A percentile compares a stretch with the other conserved stretches of the same genome.
Evolutionary conservation across 2,113 vertebrate genomes (phyloP).

Genomic region (Octodon degus): DNA sequence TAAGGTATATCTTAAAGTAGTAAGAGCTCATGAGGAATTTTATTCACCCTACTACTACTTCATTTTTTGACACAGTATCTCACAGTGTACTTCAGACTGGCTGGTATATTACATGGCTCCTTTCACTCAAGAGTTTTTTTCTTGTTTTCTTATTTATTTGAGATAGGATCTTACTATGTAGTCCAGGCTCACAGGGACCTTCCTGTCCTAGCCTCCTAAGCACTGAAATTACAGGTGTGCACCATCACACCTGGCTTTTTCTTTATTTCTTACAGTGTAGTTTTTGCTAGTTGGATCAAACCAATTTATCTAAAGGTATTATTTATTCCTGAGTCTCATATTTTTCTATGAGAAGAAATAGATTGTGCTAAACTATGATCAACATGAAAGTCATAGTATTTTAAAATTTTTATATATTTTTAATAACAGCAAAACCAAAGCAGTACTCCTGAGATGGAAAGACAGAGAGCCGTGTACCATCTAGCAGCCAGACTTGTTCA

Average conservation of each 20-base stretch:
- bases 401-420: constrained; percentile 78
- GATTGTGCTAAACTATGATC: constrained; percentile 38
- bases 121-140: too few species aligned
- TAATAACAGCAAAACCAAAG: constrained; percentile 89
- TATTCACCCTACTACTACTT: constrained; percentile 46
- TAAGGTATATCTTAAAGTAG: constrained; percentile 17
- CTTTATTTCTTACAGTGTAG: background rate
- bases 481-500: constrained; percentile 93
- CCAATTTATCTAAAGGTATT: constrained; percentile 18
- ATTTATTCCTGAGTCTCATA: background rate
- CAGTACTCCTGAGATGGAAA: constrained; percentile 88
- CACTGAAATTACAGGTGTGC: background rate
- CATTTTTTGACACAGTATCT: background rate
- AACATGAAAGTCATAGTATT: background rate
- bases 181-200: background rate
- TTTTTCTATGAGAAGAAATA: constrained; percentile 38
- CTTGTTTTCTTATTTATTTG: too few species aligned
- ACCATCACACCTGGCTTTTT: background rate
- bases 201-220: background rate
- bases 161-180: background rate
- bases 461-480: constrained; percentile 90
- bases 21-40: constrained; percentile 32
- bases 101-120: background rate
- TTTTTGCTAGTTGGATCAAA: constrained; percentile 25
- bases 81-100: background rate